Conservation (phyloP, 2,797 vertebrate genomes). For the Eulemur albifrons region DNA sequence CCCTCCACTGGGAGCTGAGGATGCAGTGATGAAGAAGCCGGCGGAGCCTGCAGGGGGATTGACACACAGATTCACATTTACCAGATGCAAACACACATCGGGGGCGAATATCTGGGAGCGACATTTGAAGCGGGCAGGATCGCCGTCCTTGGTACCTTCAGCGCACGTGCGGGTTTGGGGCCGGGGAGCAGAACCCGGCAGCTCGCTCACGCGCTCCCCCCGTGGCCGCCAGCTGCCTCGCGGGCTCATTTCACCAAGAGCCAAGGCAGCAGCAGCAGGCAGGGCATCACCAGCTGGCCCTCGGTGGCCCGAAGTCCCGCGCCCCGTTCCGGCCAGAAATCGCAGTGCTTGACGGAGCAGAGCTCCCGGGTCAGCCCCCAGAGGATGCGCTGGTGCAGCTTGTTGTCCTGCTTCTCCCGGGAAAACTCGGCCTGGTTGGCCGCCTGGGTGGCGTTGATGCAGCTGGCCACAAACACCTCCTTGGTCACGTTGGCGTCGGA, state of each 20-base stretch:
- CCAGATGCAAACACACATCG: neutral
- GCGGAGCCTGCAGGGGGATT: fast-evolving
- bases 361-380: conserved; percentile 74
- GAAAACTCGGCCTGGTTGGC: conserved; percentile 70
- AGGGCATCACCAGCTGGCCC: neutral
- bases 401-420: conserved; percentile 30
- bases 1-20: fast-evolving
- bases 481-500: conserved; percentile 60
- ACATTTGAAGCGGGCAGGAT: neutral
- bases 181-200: neutral
- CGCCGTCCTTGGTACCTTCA: neutral
- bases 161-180: fast-evolving
- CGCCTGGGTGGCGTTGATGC: conserved; percentile 69
- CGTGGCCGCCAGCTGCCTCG: neutral
- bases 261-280: conserved; percentile 33
- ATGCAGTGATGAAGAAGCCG: neutral
- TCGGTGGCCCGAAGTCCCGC: neutral
- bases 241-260: conserved; percentile 35
- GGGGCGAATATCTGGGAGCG: neutral
- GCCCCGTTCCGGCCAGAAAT: conserved; percentile 46
- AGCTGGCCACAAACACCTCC: conserved; percentile 51
- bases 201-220: neutral
- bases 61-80: too few relatives aligned
- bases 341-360: conserved; percentile 67
- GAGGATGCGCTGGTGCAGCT: conserved; percentile 60